Conservation (phyloP, 37 sponge, comb jelly and placozoan genomes). For the Ianthella basta region DNA sequence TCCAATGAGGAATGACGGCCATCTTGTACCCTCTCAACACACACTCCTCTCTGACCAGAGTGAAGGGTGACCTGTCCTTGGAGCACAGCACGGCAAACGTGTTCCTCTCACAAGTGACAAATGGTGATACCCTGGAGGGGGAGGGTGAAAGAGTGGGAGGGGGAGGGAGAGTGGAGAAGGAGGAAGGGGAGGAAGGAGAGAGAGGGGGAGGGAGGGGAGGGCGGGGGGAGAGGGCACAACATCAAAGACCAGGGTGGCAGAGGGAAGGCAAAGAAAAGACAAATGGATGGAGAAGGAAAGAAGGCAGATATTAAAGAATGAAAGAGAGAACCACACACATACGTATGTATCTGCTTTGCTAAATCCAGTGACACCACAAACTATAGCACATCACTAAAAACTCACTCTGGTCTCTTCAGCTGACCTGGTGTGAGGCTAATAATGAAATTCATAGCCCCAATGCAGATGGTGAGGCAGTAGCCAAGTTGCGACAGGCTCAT, state of each 20-base stretch:
- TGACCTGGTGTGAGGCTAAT: slow-evolving; percentile 37
- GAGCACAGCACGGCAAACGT: slow-evolving; percentile 31
- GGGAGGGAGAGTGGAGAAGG: too few relatives aligned
- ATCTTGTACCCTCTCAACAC: slow-evolving; percentile 55
- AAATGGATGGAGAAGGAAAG: neutral
- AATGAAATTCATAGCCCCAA: slow-evolving; percentile 66
- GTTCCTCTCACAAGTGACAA: slow-evolving; percentile 62
- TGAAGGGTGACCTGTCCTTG: slow-evolving; percentile 12
- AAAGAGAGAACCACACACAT: neutral
- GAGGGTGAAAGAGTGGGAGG: too few relatives aligned
- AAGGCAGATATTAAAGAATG: neutral
- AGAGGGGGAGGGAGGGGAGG: too few relatives aligned
- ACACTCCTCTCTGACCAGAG: slow-evolving; percentile 24
- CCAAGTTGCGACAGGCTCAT: slow-evolving; percentile 70
- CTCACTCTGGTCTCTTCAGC: slow-evolving; percentile 23
- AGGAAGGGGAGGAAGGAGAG: too few relatives aligned
- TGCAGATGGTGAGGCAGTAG: slow-evolving; percentile 77
- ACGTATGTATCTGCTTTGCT: too few relatives aligned
- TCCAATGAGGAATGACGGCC: slow-evolving; percentile 62
- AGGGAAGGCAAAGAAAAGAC: neutral
- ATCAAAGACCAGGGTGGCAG: too few relatives aligned
- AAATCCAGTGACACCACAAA: too few relatives aligned
- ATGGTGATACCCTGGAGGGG: slow-evolving; percentile 16
- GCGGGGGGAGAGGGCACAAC: too few relatives aligned
- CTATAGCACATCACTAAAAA: too few relatives aligned